phyloP scores from a whole-genome alignment of 2,113 vertebrate genomes.

The Benthochromis sp. region DNA sequence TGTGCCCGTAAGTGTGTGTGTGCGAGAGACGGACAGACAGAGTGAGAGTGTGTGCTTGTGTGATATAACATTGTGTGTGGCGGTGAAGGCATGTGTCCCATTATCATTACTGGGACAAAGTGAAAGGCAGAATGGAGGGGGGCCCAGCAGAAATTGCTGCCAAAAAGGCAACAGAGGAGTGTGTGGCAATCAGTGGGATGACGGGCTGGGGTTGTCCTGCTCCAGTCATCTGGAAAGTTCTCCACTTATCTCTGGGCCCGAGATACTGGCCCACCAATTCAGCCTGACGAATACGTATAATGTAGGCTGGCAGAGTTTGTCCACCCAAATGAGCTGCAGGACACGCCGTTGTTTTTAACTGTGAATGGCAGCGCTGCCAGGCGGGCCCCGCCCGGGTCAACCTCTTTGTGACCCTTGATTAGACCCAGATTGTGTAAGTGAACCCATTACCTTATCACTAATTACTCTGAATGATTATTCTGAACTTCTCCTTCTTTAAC shows the following conservation, averaged over 20 bases:
- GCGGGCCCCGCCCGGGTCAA: background rate
- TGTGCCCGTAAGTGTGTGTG: background rate
- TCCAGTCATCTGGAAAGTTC: conserved; percentile 70
- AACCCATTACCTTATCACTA: conserved; percentile 25
- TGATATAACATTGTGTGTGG: conserved; percentile 2
- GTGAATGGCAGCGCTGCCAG: conserved; percentile 2
- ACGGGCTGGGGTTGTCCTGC: conserved; percentile 57
- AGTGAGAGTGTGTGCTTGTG: conserved; percentile 2
- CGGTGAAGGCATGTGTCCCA: conserved; percentile 49
- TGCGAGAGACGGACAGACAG: background rate
- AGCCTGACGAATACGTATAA: conserved; percentile 39
- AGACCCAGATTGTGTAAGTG: conserved; percentile 23
- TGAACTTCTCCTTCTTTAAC: background rate
- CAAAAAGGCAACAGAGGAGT: conserved; percentile 69
- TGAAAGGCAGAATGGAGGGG: conserved; percentile 54
- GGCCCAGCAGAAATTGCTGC: conserved; percentile 61
- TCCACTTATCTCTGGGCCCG: conserved; percentile 55
- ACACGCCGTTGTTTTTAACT: conserved; percentile 23
- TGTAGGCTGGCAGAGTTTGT: conserved; percentile 46
- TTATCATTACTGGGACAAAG: conserved; percentile 62
- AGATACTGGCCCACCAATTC: conserved; percentile 51
- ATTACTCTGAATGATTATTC: conserved; percentile 24
- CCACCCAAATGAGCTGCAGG: conserved; percentile 47
- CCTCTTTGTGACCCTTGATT: conserved; percentile 18
- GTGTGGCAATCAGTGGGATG: conserved; percentile 66